Base-by-base conservation (phyloP, 2,888 invertebrate species). In the Anticlea derivata region DNA sequence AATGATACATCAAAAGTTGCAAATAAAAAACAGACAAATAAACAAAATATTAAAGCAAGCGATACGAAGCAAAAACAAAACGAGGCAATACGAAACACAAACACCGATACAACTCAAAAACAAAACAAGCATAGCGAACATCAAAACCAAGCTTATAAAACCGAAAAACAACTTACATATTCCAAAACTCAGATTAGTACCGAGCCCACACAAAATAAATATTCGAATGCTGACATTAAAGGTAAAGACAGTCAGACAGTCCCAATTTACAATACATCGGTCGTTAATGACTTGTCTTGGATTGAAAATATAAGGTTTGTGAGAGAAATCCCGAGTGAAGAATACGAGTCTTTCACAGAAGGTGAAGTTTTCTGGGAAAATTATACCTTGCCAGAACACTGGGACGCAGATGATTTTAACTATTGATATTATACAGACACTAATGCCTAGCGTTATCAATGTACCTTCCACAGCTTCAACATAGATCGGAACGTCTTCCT, bases 341-440 rank as follows among this genome's bases (percentile, higher is more conserved):
- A 88, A 62, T 67, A 66, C 45, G 70, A 78, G 30, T 20, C 52
- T 0, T 20, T 48, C 0, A 61, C 46, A 1, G 33, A 64, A 8
- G 48, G 75, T 7, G 58, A 64, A 37, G 73, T 76, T 5, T 84
- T 86, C 61, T 88, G 87, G 87, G 58, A 76, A 5, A 75, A 80
- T 48, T 73, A 50, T 41, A 55, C 60, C 23, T 61, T 84, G 13
- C 86, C 86, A 1, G 46, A 46, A 1, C 54, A 61, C 26, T 84
- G 74, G 64, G 65, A 73, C 48, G 70, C 74, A 0, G 53, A 44
- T 7, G 77, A 81, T 44, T 80, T 82, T 59, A 39, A 53, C 20
- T 50, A 33, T 35, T 43, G 6, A 23, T 38, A 27, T 17, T 17
- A n/a, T n/a, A n/a, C n/a, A n/a, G n/a, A n/a, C n/a, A n/a, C n/a